Evolutionary conservation across 2,797 vertebrate genomes (phyloP).

Genomic region (Odontamblyopus rebecca): DNA sequence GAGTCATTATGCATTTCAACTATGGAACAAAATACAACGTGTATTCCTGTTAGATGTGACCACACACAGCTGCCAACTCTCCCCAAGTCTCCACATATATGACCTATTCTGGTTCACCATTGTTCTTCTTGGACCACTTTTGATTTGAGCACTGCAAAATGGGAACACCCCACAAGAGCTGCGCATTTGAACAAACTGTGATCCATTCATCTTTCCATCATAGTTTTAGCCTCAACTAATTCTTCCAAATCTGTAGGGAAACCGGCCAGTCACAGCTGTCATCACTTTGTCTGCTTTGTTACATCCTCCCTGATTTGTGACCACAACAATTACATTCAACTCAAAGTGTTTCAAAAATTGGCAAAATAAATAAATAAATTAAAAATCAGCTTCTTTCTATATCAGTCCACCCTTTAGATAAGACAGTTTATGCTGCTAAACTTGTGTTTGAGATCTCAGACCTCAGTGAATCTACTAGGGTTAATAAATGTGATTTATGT

Average conservation of each 20-base stretch:
- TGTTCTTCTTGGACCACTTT: neutral
- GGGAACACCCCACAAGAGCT: neutral
- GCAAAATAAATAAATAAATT: too few relatives aligned
- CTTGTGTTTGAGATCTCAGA: too few relatives aligned
- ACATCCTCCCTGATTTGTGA: neutral
- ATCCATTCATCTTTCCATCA: neutral
- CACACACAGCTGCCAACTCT: too few relatives aligned
- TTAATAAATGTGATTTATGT: too few relatives aligned
- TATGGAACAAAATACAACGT: neutral
- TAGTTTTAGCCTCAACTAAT: neutral
- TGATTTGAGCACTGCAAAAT: neutral
- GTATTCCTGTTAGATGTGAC: neutral
- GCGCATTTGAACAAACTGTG: neutral
- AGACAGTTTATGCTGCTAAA: too few relatives aligned
- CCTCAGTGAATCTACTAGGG: too few relatives aligned
- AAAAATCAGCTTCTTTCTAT: too few relatives aligned
- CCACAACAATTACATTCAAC: too few relatives aligned
- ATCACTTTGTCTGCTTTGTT: neutral
- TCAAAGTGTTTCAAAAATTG: too few relatives aligned
- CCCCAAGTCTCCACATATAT: neutral
- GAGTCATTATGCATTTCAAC: neutral
- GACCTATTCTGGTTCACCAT: neutral
- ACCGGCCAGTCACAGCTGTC: neutral
- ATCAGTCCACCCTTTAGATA: too few relatives aligned
- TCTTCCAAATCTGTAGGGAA: neutral